Conservation (phyloP, 2,797 vertebrate genomes). For the Lepus townsendii region DNA sequence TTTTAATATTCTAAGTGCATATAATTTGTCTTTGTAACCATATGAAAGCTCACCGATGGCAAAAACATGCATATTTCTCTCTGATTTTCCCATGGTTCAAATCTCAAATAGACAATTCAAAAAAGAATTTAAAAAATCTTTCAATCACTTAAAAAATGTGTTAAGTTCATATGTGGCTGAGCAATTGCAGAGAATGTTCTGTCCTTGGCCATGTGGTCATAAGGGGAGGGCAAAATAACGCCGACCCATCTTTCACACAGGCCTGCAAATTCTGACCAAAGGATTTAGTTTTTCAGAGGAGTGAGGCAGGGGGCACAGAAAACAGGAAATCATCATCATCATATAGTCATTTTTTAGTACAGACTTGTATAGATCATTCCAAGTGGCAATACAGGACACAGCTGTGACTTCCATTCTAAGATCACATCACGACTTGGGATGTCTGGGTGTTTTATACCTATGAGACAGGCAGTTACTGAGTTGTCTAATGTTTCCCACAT, state of each 20-base stretch:
- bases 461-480: background rate
- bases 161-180: background rate
- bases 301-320: background rate
- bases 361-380: constrained; percentile 13
- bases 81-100: constrained; percentile 9
- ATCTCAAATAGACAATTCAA: constrained; percentile 48
- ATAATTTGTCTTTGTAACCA: constrained; percentile 29
- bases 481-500: background rate
- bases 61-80: constrained; percentile 28
- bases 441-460: background rate
- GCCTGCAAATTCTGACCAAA: constrained; percentile 16
- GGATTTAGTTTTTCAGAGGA: constrained; percentile 5
- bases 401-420: background rate
- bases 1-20: constrained; percentile 46
- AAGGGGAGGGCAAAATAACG: background rate
- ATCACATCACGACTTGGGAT: constrained; percentile 33
- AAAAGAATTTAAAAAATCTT: background rate
- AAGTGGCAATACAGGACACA: constrained; percentile 5
- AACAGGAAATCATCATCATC: background rate
- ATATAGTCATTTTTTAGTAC: constrained; percentile 43
- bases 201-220: background rate
- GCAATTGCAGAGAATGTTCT: background rate
- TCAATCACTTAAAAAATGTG: constrained; percentile 4
- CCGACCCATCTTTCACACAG: background rate
- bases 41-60: constrained; percentile 8